Conservation (phyloP, 2,888 invertebrate species). For the Macrophya annulata region DNA sequence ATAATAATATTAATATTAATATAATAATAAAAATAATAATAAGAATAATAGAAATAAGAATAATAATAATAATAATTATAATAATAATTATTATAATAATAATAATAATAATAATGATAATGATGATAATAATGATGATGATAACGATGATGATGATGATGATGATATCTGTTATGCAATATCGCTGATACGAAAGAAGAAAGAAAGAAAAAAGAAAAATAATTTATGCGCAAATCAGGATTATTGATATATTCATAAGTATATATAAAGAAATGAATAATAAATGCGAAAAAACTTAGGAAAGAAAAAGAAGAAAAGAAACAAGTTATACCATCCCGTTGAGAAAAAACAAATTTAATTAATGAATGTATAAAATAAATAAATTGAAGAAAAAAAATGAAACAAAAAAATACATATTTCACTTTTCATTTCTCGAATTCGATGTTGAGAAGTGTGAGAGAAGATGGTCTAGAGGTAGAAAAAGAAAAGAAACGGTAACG, state of each 20-base stretch:
- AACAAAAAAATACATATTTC: background rate
- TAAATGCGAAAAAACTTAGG: slow-evolving; percentile 12
- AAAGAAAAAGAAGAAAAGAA: slow-evolving; percentile 48
- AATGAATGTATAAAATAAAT: slow-evolving; percentile 54
- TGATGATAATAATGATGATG: background rate
- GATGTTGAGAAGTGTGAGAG: background rate
- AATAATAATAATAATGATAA: background rate
- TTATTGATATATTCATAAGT: background rate
- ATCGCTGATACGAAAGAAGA: background rate
- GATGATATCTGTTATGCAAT: slow-evolving; percentile 21
- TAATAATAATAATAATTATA: background rate
- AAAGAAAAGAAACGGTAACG: no score
- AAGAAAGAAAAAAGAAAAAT: background rate
- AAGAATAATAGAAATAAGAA: background rate
- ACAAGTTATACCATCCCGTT: slow-evolving; percentile 38
- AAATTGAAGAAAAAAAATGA: slow-evolving; percentile 49
- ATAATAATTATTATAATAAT: background rate
- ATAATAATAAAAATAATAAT: background rate
- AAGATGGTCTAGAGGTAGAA: no score
- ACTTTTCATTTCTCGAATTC: background rate
- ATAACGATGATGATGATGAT: slow-evolving; percentile 24
- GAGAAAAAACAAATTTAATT: slow-evolving; percentile 56
- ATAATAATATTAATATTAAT: background rate
- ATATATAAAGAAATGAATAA: slow-evolving; percentile 28
- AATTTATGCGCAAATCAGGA: background rate